A percentile compares a stretch with the other conserved stretches of the same genome.
Evolutionary conservation across 2,888 invertebrate species (phyloP).

Genomic region (Charanyca ferruginea): DNA sequence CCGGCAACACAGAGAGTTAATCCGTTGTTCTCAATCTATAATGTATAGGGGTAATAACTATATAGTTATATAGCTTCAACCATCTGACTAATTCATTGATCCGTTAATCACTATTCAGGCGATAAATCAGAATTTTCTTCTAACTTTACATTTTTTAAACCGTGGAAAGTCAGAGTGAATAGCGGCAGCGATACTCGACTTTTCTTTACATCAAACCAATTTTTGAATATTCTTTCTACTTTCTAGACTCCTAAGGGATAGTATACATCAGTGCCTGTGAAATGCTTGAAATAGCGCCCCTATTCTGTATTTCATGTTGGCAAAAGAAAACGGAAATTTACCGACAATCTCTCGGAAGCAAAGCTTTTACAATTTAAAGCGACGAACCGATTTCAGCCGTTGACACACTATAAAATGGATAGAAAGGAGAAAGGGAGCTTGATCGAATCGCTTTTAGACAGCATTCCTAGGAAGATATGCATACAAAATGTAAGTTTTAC

Average conservation of each 20-base stretch:
- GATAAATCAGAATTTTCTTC: too few species aligned
- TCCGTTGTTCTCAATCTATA: too few species aligned
- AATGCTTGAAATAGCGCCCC: conserved; percentile 15
- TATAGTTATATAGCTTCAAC: too few species aligned
- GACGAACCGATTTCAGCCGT: conserved; percentile 51
- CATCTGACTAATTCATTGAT: too few species aligned
- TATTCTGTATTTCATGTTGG: conserved; percentile 43
- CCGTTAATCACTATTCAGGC: too few species aligned
- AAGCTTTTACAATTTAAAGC: conserved; percentile 61
- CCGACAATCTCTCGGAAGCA: conserved; percentile 50
- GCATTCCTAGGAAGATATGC: conserved; percentile 38
- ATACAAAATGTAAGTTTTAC: conserved; percentile 47
- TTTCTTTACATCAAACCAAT: too few species aligned
- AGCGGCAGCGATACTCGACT: too few species aligned
- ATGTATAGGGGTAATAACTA: too few species aligned
- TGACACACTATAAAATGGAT: conserved; percentile 55
- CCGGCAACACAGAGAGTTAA: too few species aligned
- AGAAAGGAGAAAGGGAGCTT: conserved; percentile 39
- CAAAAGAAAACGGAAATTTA: conserved; percentile 46
- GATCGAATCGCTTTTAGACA: conserved; percentile 61
- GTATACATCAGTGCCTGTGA: background rate
- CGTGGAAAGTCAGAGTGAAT: too few species aligned
- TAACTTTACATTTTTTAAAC: too few species aligned
- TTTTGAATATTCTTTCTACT: background rate
- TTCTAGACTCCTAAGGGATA: too few species aligned